Conservation (phyloP, 1,140 invertebrate species). For the Bilobella aurantiaca region DNA sequence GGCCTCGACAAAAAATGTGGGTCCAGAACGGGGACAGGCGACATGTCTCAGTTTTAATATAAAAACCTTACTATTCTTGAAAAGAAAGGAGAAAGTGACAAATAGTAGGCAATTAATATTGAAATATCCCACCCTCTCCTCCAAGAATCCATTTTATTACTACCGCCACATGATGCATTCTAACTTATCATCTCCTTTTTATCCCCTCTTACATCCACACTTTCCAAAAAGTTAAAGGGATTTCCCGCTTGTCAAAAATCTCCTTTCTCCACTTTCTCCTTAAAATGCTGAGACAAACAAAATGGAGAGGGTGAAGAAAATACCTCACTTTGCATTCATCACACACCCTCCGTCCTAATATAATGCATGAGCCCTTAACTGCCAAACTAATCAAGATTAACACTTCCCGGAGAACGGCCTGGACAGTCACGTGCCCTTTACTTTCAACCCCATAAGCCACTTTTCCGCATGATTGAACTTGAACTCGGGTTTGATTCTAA, state of each 20-base stretch:
- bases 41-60: background rate
- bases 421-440: background rate
- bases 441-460: background rate
- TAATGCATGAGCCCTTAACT: background rate
- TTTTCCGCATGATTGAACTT: background rate
- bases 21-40: background rate
- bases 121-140: background rate
- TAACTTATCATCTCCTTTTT: background rate
- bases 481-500: too few relatives aligned
- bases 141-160: slow-evolving; percentile 10
- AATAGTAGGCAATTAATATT: slow-evolving; percentile 33
- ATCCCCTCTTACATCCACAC: too few relatives aligned
- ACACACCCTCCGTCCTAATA: background rate
- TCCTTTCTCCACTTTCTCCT: too few relatives aligned
- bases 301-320: background rate
- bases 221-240: too few relatives aligned
- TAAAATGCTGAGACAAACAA: too few relatives aligned
- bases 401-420: background rate
- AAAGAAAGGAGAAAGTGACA: slow-evolving; percentile 26
- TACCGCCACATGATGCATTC: background rate
- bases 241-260: too few relatives aligned
- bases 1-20: too few relatives aligned
- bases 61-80: background rate
- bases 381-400: slow-evolving; percentile 8
- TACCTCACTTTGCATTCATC: background rate